phyloP scores from a whole-genome alignment of 2,888 invertebrate genomes.

The Lasioglossum oenotherae region DNA sequence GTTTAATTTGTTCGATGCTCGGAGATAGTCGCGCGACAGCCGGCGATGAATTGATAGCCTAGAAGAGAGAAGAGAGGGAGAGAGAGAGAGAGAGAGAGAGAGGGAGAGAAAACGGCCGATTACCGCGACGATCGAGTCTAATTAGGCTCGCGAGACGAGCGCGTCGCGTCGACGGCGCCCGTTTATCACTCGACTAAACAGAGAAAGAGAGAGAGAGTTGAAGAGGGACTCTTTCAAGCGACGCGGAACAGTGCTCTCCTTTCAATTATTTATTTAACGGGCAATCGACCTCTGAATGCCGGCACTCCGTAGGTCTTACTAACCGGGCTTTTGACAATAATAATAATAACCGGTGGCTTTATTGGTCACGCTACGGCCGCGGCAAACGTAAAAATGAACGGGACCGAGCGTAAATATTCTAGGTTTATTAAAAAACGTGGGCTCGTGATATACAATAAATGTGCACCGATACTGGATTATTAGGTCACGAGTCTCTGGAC shows the following conservation, averaged over 20 bases:
- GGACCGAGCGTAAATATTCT: not conserved
- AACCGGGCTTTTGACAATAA: not conserved
- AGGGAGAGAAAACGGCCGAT: not conserved
- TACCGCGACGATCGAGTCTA: constrained; percentile 11
- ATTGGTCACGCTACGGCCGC: not conserved
- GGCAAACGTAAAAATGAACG: not conserved
- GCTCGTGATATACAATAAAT: not conserved
- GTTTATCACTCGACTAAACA: not conserved
- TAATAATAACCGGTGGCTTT: not conserved
- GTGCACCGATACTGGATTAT: not conserved
- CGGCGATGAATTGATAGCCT: constrained; percentile 12
- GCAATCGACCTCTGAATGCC: constrained; percentile 4
- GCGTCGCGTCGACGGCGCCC: not conserved
- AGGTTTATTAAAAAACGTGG: not conserved
- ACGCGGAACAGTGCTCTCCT: constrained; percentile 6
- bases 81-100: not conserved
- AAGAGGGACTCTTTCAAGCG: not conserved
- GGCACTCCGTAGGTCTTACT: not conserved
- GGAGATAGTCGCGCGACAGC: constrained; percentile 6
- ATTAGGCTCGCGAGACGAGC: constrained; percentile 11
- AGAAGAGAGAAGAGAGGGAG: not conserved
- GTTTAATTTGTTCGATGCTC: constrained; percentile 5
- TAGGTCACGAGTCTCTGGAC: not conserved
- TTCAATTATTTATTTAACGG: constrained; percentile 11
- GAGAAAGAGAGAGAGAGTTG: not conserved